Evolutionary conservation across 2,797 vertebrate genomes (phyloP).

Genomic region (Tinamus major): DNA sequence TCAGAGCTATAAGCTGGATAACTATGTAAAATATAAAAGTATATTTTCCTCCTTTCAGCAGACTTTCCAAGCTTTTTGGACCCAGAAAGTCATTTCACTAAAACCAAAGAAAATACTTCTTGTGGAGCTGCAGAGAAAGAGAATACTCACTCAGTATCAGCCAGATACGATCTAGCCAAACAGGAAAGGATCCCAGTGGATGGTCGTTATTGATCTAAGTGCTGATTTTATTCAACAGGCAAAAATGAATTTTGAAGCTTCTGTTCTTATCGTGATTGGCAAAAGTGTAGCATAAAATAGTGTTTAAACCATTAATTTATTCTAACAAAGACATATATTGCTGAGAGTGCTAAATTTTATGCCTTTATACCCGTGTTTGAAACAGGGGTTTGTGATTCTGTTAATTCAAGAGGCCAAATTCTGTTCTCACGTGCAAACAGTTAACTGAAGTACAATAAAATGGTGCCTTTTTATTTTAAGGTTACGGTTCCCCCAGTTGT

Average conservation of each 20-base stretch:
- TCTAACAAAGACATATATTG: background rate
- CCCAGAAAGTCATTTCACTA: background rate
- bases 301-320: background rate
- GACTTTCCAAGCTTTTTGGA: background rate
- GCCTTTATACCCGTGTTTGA: background rate
- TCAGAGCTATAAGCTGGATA: background rate
- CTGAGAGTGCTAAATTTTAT: background rate
- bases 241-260: background rate
- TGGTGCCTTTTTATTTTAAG: background rate
- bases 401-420: background rate
- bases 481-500: background rate
- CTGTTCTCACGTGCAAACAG: background rate
- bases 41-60: background rate
- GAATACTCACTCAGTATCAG: background rate
- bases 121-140: background rate
- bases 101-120: background rate
- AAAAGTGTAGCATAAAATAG: background rate
- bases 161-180: background rate
- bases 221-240: background rate
- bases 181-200: background rate
- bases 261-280: background rate
- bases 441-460: background rate
- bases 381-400: background rate
- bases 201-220: background rate
- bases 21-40: background rate